Percentiles rank a stretch among this genome's conserved stretches.
Conservation (phyloP, 2,113 vertebrate species). For the Heliornis fulica region DNA sequence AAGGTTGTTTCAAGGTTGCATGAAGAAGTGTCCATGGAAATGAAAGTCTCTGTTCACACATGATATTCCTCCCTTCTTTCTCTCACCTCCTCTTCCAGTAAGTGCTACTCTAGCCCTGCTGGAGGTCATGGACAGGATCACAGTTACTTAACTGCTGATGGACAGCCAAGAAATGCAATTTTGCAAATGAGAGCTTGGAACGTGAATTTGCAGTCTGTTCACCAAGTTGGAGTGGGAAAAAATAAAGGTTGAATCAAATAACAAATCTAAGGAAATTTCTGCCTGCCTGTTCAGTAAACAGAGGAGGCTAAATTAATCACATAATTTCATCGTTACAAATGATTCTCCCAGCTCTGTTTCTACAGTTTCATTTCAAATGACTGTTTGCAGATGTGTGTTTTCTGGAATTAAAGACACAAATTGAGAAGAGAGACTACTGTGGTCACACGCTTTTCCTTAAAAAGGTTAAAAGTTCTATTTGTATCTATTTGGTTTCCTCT, state of each 20-base stretch:
- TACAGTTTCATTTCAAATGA: constrained; percentile 15
- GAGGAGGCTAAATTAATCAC: background rate
- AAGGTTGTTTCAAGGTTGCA: background rate
- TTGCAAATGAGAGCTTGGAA: background rate
- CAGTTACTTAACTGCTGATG: background rate
- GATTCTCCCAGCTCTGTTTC: constrained; percentile 7
- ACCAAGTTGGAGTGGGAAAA: background rate
- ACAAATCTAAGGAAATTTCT: constrained; percentile 2
- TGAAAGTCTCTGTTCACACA: background rate
- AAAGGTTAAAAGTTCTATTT: constrained; percentile 50
- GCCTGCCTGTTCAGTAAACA: background rate
- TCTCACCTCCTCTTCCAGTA: background rate
- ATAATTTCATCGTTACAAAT: constrained; percentile 15
- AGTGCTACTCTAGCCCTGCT: background rate
- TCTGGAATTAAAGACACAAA: constrained; percentile 30
- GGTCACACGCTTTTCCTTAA: constrained; percentile 45
- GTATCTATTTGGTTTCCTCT: constrained; percentile 41
- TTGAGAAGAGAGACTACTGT: constrained; percentile 15
- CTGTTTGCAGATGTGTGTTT: constrained; percentile 50
- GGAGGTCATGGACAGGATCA: background rate
- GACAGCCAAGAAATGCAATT: background rate
- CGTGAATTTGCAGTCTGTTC: background rate
- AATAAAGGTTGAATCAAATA: background rate
- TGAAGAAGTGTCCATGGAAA: background rate
- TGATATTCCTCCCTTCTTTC: background rate